These are phyloP conservation scores for Trissolcus japonicus DNA, from an alignment of 2,888 invertebrate genomes.

Conservation along the genomic window DNA sequence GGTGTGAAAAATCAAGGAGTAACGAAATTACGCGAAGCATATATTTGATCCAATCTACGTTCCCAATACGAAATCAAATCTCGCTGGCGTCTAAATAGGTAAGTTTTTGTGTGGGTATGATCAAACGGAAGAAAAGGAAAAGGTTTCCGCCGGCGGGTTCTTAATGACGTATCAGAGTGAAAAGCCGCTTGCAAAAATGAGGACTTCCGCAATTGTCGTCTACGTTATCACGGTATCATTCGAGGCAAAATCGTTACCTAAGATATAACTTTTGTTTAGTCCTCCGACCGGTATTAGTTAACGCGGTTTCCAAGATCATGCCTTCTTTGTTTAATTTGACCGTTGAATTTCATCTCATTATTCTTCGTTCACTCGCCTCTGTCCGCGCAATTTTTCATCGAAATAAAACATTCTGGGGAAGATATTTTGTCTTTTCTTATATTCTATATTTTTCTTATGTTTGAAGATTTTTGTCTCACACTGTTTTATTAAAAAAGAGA, in stretches of 20 bases:
- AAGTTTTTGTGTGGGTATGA: constrained; percentile 16
- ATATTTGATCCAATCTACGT: constrained; percentile 13
- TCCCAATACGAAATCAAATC: background rate
- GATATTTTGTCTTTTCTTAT: background rate
- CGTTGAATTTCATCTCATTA: constrained; percentile 59
- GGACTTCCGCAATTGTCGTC: constrained; percentile 46
- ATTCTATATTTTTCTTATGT: no score
- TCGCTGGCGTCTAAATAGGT: constrained; percentile 22
- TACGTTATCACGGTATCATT: constrained; percentile 39
- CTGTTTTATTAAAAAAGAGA: no score
- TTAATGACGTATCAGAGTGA: constrained; percentile 44
- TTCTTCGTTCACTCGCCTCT: constrained; percentile 35
- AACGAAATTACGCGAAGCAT: background rate
- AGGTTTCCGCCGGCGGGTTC: background rate
- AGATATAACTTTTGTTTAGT: constrained; percentile 33
- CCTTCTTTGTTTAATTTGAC: constrained; percentile 36
- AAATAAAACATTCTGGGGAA: background rate
- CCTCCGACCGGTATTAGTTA: constrained; percentile 28
- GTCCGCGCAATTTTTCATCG: background rate
- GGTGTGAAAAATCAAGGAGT: no score
- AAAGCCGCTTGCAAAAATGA: constrained; percentile 43
- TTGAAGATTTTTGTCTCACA: no score
- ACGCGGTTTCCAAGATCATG: constrained; percentile 30
- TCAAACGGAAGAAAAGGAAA: background rate
- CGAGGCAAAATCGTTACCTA: constrained; percentile 25